Evolutionary conservation across 2,113 vertebrate genomes (phyloP).

Genomic region (Antidorcas marsupialis): DNA sequence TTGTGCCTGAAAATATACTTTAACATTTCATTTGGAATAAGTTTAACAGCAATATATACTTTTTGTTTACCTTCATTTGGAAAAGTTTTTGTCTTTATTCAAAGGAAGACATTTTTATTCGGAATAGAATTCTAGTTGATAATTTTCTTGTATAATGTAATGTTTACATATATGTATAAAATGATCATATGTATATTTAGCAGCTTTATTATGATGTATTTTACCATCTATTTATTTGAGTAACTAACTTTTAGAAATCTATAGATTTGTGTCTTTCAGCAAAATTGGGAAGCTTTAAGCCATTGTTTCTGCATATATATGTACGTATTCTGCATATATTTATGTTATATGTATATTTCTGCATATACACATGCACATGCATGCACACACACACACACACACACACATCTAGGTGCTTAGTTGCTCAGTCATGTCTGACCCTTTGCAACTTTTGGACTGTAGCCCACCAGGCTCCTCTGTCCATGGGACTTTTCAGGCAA

Average conservation of each 20-base stretch:
- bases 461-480: neutral
- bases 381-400: neutral
- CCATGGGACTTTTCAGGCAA: neutral
- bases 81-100: neutral
- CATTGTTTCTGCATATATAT: neutral
- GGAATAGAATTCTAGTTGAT: neutral
- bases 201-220: neutral
- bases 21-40: neutral
- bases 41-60: neutral
- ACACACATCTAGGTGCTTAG: neutral
- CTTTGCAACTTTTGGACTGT: neutral
- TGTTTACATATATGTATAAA: neutral
- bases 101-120: neutral
- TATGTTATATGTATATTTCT: neutral
- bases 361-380: accelerated
- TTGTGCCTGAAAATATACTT: neutral
- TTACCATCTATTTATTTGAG: neutral
- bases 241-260: neutral
- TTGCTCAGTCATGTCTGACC: neutral
- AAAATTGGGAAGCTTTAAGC: neutral
- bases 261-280: neutral
- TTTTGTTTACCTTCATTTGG: neutral
- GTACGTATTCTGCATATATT: neutral
- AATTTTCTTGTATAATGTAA: neutral
- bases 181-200: neutral